phyloP scores from a whole-genome alignment of 2,888 invertebrate species.

The Liopterus haemorrhoidalis region DNA sequence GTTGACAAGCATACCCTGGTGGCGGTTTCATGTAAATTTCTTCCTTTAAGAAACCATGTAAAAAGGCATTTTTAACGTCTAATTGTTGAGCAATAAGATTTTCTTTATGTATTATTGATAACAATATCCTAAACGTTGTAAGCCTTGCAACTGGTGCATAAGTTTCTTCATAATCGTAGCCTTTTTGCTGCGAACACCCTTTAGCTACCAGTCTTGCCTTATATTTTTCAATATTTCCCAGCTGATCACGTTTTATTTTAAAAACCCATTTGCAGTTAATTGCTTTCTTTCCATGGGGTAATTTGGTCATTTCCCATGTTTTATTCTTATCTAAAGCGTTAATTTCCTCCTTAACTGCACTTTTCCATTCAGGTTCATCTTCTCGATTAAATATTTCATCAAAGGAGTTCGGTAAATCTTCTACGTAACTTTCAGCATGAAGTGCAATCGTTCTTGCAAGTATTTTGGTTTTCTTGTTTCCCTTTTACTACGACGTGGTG shows the following conservation, averaged over 20 bases:
- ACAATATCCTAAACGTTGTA: neutral
- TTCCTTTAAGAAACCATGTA: conserved; percentile 1
- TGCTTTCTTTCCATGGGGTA: conserved; percentile 26
- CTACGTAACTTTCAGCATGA: conserved; percentile 8
- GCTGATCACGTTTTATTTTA: conserved; percentile 31
- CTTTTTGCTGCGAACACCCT: conserved; percentile 34
- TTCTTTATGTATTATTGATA: neutral
- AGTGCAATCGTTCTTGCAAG: too few relatives aligned
- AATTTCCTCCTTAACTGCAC: conserved; percentile 31
- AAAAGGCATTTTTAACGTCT: conserved; percentile 6
- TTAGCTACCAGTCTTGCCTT: conserved; percentile 37
- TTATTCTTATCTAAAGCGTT: conserved; percentile 22
- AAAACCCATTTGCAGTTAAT: conserved; percentile 35
- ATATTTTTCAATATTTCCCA: conserved; percentile 31
- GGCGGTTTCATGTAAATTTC: conserved; percentile 7
- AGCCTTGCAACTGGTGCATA: conserved; percentile 3
- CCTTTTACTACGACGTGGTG: too few relatives aligned
- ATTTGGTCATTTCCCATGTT: conserved; percentile 30
- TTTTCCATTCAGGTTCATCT: conserved; percentile 24
- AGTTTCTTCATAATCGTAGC: too few relatives aligned
- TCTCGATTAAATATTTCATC: conserved; percentile 5
- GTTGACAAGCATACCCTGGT: neutral
- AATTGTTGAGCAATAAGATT: conserved; percentile 5
- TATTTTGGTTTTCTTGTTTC: too few relatives aligned
- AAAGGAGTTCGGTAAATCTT: conserved; percentile 8